These are phyloP conservation scores for Salpingus planirostris DNA, from an alignment of 2,888 invertebrate genomes.

Conservation along the genomic window DNA sequence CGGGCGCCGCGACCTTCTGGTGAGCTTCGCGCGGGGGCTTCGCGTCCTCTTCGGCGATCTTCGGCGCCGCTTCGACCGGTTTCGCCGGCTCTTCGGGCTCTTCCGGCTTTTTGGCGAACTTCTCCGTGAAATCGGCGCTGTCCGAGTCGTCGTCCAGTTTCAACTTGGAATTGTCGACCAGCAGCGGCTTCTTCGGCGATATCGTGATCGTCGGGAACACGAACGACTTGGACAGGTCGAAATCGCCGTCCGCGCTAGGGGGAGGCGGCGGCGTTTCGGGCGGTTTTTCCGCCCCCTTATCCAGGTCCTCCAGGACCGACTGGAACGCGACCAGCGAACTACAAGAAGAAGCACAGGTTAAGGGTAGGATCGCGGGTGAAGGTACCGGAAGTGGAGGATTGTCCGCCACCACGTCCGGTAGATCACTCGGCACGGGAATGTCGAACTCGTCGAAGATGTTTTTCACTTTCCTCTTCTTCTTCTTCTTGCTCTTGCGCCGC, in stretches of 20 bases:
- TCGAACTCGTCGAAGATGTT: constrained; percentile 13
- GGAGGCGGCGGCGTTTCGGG: neutral
- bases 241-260: constrained; percentile 1
- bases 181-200: constrained; percentile 23
- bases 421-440: constrained; percentile 12
- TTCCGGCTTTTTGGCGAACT: constrained; percentile 6
- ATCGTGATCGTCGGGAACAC: constrained; percentile 26
- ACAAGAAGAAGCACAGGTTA: too few species aligned
- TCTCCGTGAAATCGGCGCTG: constrained; percentile 10
- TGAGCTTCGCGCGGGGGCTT: neutral
- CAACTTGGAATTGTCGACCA: constrained; percentile 25
- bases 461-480: constrained; percentile 9
- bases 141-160: constrained; percentile 28
- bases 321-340: too few species aligned
- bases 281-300: neutral
- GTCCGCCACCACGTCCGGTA: constrained; percentile 6
- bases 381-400: constrained; percentile 10
- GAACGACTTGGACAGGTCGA: constrained; percentile 18
- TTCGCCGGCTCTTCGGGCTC: constrained; percentile 1
- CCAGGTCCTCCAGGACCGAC: neutral
- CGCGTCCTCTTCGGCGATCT: neutral
- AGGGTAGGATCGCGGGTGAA: constrained; percentile 6
- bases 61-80: neutral
- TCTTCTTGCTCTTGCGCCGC: constrained; percentile 9
- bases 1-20: neutral